phyloP scores from a whole-genome alignment of 1,140 invertebrate genomes.

The Zaprionus inermis region DNA sequence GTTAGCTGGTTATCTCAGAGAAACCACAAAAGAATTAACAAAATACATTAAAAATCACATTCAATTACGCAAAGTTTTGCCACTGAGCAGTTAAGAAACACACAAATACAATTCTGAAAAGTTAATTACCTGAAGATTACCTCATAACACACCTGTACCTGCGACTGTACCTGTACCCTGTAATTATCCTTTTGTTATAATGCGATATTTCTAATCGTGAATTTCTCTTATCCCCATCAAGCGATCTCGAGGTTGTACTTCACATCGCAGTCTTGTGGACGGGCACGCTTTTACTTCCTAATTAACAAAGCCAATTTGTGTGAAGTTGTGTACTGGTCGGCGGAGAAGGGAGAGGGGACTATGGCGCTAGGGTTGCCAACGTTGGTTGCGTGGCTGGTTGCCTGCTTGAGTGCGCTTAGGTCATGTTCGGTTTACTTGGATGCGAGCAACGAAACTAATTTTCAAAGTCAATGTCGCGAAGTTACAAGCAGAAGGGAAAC shows the following conservation, averaged over 20 bases:
- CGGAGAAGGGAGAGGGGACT: background rate
- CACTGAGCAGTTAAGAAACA: too few relatives aligned
- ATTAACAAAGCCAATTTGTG: slow-evolving; percentile 48
- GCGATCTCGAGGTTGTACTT: background rate
- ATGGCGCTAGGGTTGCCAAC: background rate
- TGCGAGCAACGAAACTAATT: slow-evolving; percentile 54
- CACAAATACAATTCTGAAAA: background rate
- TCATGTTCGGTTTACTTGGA: slow-evolving; percentile 10
- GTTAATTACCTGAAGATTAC: slow-evolving; percentile 2
- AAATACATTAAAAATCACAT: too few relatives aligned
- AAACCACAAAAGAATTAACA: too few relatives aligned
- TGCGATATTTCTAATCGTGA: background rate
- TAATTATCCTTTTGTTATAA: slow-evolving; percentile 1
- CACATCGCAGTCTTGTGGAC: slow-evolving; percentile 7
- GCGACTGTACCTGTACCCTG: background rate
- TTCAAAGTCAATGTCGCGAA: slow-evolving; percentile 74
- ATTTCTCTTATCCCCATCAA: background rate
- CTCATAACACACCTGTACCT: background rate
- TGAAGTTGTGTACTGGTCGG: background rate
- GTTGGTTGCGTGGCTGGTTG: background rate
- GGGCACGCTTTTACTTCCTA: slow-evolving; percentile 16
- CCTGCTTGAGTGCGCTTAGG: background rate
- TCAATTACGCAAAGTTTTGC: background rate
- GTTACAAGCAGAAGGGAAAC: background rate
- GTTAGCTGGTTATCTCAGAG: too few relatives aligned